phyloP scores from a whole-genome alignment of 2,113 vertebrate species.

The Eurypyga helias region DNA sequence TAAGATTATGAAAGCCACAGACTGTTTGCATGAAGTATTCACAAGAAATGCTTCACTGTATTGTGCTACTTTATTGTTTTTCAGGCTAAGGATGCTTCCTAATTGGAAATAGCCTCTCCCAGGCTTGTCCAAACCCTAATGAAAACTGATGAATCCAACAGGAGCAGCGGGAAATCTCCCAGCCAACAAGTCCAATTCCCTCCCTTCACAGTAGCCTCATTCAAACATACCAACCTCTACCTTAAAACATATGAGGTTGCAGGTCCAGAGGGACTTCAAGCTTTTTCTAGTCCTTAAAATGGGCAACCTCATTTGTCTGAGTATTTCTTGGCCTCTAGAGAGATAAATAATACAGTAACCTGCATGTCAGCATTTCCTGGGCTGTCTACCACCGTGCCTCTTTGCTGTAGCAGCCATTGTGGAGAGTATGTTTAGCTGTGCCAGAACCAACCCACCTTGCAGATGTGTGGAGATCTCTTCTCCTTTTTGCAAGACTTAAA shows the following conservation, averaged over 20 bases:
- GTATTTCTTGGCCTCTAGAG: background rate
- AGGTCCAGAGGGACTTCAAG: background rate
- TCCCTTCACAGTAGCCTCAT: background rate
- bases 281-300: background rate
- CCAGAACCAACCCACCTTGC: background rate
- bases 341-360: background rate
- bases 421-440: background rate
- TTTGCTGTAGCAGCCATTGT: background rate
- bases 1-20: background rate
- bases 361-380: background rate
- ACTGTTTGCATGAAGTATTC: background rate
- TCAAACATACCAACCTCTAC: background rate
- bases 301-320: background rate
- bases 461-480: background rate
- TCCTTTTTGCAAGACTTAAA: background rate
- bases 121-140: background rate
- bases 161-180: background rate
- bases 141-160: background rate
- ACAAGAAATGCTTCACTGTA: background rate
- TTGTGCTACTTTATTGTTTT: background rate
- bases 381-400: background rate
- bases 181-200: background rate
- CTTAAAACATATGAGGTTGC: background rate
- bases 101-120: background rate
- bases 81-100: background rate